Evolutionary conservation across 2,888 invertebrate species (phyloP).

Genomic region (Trachelus tabidus): DNA sequence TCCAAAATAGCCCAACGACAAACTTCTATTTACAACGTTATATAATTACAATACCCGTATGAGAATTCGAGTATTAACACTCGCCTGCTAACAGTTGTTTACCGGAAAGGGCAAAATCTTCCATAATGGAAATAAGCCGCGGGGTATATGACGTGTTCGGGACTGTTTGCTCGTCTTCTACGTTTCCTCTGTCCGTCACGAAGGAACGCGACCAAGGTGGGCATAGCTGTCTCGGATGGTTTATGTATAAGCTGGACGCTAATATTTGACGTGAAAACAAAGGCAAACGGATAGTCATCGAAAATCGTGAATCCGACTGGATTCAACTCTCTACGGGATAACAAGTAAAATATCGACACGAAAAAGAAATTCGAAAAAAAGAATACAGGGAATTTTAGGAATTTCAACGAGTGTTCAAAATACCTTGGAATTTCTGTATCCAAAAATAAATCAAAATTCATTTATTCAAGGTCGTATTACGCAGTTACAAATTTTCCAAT

Average conservation of each 20-base stretch:
- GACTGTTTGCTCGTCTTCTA: constrained; percentile 2
- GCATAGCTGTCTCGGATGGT: not conserved
- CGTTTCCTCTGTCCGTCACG: not conserved
- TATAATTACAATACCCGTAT: not conserved
- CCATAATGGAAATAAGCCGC: constrained; percentile 17
- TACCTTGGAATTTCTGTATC: no score
- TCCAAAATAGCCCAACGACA: no score
- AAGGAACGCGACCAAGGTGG: not conserved
- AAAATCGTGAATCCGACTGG: not conserved
- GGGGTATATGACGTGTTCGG: not conserved
- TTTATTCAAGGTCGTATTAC: not conserved
- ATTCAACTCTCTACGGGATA: not conserved
- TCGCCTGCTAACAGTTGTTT: not conserved
- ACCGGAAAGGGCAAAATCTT: constrained; percentile 11
- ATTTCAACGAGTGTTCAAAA: not conserved
- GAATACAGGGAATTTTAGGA: not conserved
- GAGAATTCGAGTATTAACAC: not conserved
- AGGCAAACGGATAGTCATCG: not conserved
- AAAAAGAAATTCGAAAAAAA: not conserved
- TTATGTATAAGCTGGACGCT: not conserved
- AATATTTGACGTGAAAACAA: constrained; percentile 18
- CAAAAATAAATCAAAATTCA: not conserved
- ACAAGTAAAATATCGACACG: not conserved
- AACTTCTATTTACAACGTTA: not conserved
- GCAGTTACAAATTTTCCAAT: not conserved